Base-by-base conservation (phyloP, 2,797 vertebrate genomes). In the Hippopotamyrus pictus region DNA sequence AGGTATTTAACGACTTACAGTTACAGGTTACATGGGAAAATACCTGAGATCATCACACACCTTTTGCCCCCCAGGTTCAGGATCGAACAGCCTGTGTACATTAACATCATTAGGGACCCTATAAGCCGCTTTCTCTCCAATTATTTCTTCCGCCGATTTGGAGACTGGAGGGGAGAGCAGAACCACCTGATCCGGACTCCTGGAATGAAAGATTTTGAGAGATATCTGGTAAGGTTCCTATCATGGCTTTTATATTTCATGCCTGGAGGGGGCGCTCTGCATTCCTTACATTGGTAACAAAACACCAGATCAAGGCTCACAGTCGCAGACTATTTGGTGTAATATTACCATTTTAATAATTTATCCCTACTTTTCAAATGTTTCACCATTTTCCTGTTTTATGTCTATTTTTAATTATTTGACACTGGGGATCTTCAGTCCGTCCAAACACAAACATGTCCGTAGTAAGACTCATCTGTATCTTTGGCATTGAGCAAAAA, bases 141-240 rank as follows among this genome's bases (percentile, higher is more conserved):
- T 92, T 97, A 97, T 89, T 97, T 97, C 92, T 97, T 97, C 92
- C 96, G 96, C 9, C 96, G 96, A 50, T 97, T 97, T 0, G 96
- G 96, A 92, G 96, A 97, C 93, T 97, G 96, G 96, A 94, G 96
- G 93, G 96, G 96, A 88, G 96, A 97, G 89, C 96, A 97, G 93
- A 97, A 97, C 93, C 96, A 97, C 91, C 96, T 97, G 95, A 96
- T 97, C 91, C 96, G 96, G 89, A 97, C 96, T 3, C 96, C 96
- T 90, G 96, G 93, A 91, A 97, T 97, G 96, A 95, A 96, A 89
- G 96, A 97, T 91, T 96, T 97, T 89, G 96, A 97, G 87, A 95
- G 96, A 93, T 96, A 97, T 19, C 93, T 97, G 94, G 96, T 97
- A 94, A 92, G 96, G 94, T 29, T 2, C 33, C 86, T 22, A 9